Base-by-base conservation (phyloP, 2,888 invertebrate species). In the Drosophila kambysellisi region DNA sequence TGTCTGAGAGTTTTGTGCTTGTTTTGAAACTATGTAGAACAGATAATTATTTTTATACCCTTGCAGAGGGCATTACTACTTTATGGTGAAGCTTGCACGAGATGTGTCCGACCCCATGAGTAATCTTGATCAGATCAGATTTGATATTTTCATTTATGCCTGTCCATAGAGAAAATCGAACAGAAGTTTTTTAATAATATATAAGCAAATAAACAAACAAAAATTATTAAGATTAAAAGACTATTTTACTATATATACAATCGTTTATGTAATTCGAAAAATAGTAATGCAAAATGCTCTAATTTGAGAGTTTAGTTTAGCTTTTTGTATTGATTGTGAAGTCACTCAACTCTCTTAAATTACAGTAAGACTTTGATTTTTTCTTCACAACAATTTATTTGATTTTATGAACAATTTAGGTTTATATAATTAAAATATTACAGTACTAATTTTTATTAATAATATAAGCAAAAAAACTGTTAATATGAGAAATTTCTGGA, bases 1-100 rank as follows among this genome's bases (percentile, higher is more conserved):
- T 29, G 50, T 25, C 17, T 54, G 25, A n/a, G 25, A 4, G 25
- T 41, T 37, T 54, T 63, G 30, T 53, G 48, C 25, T 46, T 48
- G 51, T 43, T 39, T 60, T 29, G 3, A 56, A 17, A 17, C 37
- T 29, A 39, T 56, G 29, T 37, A 29, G 15, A 56, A 15, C 0
- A 20, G 56, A 56, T 41, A n/a, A 30, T 25, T 17, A 20, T n/a
- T 30, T 39, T n/a, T 30, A 30, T 39, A 39, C 20, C 20, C 11
- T 20, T 1, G 5, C 2, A 43, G 11, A 20, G 3, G 43, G 37
- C 37, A 15, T 6, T 37, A 1, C 7, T 17, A 4, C 7, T 37
- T 37, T 37, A 37, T 17, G 37, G 37, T 37, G 37, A 37, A 17
- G 15, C 37, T 5, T 4, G 20, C 5, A 0, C 15, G 11, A 43